Conservation (phyloP, 2,888 invertebrate genomes). For the Tetrapedia diversipes region DNA sequence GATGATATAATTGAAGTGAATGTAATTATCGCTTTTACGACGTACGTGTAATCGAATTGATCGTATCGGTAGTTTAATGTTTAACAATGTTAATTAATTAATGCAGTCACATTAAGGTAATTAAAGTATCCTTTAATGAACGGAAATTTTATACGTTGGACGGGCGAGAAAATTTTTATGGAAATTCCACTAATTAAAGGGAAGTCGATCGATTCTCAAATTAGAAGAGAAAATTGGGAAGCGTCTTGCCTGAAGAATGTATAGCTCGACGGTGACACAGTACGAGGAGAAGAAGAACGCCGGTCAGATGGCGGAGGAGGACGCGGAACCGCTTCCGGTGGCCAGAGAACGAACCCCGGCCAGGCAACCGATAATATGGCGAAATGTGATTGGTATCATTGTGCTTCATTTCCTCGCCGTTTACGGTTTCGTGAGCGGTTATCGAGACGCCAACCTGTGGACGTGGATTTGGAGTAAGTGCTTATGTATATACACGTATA, state of each 20-base stretch:
- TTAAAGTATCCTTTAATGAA: conserved; percentile 3
- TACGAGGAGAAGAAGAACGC: conserved; percentile 45
- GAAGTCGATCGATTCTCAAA: conserved; percentile 14
- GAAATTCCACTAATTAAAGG: neutral
- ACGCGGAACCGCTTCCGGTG: conserved; percentile 29
- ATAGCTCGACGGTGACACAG: conserved; percentile 50
- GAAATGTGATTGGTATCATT: conserved; percentile 85
- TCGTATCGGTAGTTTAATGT: neutral
- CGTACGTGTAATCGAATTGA: conserved; percentile 2
- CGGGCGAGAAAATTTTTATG: neutral
- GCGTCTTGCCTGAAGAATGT: conserved; percentile 45
- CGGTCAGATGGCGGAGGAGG: conserved; percentile 4
- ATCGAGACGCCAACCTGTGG: conserved; percentile 79
- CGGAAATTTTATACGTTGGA: neutral
- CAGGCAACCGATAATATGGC: conserved; percentile 86
- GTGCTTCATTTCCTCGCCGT: conserved; percentile 84
- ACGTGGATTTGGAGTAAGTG: conserved; percentile 87
- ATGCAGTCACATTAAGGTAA: neutral
- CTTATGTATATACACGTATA: too few species aligned
- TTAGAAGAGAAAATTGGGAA: neutral
- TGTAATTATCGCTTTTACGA: conserved; percentile 14
- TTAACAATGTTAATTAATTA: conserved; percentile 6
- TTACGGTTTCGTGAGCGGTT: conserved; percentile 80
- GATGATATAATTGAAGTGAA: neutral
- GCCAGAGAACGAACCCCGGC: conserved; percentile 24